phyloP scores from a whole-genome alignment of 1,140 invertebrate genomes.

The Zaprionus africanus region DNA sequence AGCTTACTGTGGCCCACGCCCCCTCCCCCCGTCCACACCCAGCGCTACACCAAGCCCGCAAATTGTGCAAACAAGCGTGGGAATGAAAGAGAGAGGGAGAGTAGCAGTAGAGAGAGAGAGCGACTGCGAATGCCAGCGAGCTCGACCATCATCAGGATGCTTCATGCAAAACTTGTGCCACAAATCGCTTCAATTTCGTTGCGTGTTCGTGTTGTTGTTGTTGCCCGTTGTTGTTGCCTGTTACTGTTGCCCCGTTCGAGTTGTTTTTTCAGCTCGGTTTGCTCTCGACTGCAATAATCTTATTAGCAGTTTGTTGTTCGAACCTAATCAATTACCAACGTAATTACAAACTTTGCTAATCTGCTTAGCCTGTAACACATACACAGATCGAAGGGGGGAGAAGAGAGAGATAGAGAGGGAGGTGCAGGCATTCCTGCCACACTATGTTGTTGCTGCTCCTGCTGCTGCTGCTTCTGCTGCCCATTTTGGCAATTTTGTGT shows the following conservation, averaged over 20 bases:
- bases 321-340: conserved; percentile 85
- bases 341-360: conserved; percentile 85
- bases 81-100: conserved; percentile 23
- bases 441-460: background rate
- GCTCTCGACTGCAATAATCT: conserved; percentile 84
- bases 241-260: conserved; percentile 36
- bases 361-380: conserved; percentile 64
- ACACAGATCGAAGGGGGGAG: conserved; percentile 4
- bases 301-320: conserved; percentile 84
- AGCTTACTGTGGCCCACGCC: conserved; percentile 60
- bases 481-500: conserved; percentile 30
- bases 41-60: conserved; percentile 37
- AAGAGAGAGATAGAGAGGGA: background rate
- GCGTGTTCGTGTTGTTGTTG: conserved; percentile 27
- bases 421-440: conserved; percentile 20
- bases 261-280: conserved; percentile 82
- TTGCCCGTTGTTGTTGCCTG: conserved; percentile 2
- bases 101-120: background rate
- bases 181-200: conserved; percentile 82
- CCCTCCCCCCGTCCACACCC: background rate
- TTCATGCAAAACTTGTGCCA: conserved; percentile 64
- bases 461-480: conserved; percentile 15
- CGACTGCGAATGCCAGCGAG: background rate
- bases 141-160: conserved; percentile 42
- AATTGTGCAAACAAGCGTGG: conserved; percentile 77